Percentiles rank a stretch among this genome's conserved stretches.
Evolutionary conservation across 2,888 invertebrate species (phyloP).

Genomic region (Lithosia quadra): DNA sequence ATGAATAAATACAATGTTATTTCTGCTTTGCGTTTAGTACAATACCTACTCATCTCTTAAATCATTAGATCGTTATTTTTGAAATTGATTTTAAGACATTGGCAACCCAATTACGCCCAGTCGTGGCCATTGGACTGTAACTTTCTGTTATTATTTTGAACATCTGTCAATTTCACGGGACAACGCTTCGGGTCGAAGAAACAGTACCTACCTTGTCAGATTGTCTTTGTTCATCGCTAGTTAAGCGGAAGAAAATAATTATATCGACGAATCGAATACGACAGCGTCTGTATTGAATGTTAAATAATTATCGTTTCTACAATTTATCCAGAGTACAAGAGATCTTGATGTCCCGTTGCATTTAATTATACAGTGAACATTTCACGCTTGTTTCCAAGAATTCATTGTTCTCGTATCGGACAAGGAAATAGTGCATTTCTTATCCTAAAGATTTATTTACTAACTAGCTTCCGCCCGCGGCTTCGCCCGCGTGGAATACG

Average conservation of each 20-base stretch:
- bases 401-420: conserved; percentile 13
- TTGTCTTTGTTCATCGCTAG: conserved; percentile 71
- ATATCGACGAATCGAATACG: conserved; percentile 65
- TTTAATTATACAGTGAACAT: conserved; percentile 19
- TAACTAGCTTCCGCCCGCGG: too few species aligned
- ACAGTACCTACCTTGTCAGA: conserved; percentile 61
- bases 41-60: background rate
- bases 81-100: conserved; percentile 61
- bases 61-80: conserved; percentile 43
- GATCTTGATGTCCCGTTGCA: conserved; percentile 13
- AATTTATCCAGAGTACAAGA: conserved; percentile 27
- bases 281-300: conserved; percentile 57
- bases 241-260: conserved; percentile 80
- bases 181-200: conserved; percentile 67
- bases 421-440: conserved; percentile 2
- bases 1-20: too few species aligned
- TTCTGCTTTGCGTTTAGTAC: background rate
- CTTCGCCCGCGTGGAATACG: too few species aligned
- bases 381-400: conserved; percentile 9
- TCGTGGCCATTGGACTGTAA: conserved; percentile 60
- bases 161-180: conserved; percentile 76
- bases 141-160: conserved; percentile 75
- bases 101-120: conserved; percentile 60
- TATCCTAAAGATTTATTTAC: conserved; percentile 11
- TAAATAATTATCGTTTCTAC: conserved; percentile 52